Conservation (phyloP, 1,140 invertebrate species). For the Pomacea maculata region DNA sequence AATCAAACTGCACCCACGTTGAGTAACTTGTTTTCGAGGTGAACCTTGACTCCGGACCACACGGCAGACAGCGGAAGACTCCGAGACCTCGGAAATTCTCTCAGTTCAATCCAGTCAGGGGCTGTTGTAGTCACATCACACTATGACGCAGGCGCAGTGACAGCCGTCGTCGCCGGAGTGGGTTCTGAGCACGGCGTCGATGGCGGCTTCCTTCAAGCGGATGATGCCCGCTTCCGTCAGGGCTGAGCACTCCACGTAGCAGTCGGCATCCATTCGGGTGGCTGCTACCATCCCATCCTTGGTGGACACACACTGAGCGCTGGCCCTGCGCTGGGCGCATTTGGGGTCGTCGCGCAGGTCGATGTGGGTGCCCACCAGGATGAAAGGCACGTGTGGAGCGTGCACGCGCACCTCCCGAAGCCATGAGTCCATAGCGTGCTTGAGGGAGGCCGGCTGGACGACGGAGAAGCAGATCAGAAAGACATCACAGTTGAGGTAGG, state of each 20-base stretch:
- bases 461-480: conserved; percentile 99
- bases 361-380: conserved; percentile 74
- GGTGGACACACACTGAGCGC: conserved; percentile 70
- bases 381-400: conserved; percentile 83
- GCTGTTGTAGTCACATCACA: conserved; percentile 23
- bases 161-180: conserved; percentile 28
- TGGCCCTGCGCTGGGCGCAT: conserved; percentile 3
- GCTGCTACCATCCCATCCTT: conserved; percentile 80
- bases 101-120: too few relatives aligned
- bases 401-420: conserved; percentile 70
- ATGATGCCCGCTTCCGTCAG: conserved; percentile 85
- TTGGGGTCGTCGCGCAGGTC: conserved; percentile 39
- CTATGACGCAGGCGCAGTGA: conserved; percentile 35
- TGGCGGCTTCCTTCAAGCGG: conserved; percentile 37
- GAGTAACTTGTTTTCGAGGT: too few relatives aligned
- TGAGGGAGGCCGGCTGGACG: conserved; percentile 95
- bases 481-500: conserved; percentile 97
- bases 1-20: too few relatives aligned
- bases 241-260: conserved; percentile 90
- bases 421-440: conserved; percentile 93
- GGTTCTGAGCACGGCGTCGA: conserved; percentile 27
- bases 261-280: conserved; percentile 75
- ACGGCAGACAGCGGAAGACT: too few relatives aligned
- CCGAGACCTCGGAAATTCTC: too few relatives aligned
- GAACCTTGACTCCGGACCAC: too few relatives aligned